These are phyloP conservation scores for Andrena cerasifolii DNA, from an alignment of 1,140 invertebrate genomes.

Conservation along the genomic window DNA sequence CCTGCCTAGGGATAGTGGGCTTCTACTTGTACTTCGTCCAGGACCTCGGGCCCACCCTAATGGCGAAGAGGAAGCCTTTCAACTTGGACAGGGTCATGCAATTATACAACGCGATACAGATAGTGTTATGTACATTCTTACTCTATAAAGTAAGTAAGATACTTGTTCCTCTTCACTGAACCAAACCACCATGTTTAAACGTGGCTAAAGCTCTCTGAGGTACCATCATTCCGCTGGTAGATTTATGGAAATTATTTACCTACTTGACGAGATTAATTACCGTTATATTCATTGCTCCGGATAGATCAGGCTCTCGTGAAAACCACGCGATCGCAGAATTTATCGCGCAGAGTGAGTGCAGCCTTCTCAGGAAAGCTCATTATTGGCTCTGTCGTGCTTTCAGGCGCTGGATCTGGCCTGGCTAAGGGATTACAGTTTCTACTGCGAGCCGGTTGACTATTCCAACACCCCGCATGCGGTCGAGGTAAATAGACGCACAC, in stretches of 20 bases:
- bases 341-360: no score
- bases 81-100: slow-evolving; percentile 88
- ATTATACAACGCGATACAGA: slow-evolving; percentile 89
- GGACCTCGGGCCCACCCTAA: slow-evolving; percentile 87
- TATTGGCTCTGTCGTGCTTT: not conserved
- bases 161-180: not conserved
- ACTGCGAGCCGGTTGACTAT: slow-evolving; percentile 89
- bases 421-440: slow-evolving; percentile 84
- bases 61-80: slow-evolving; percentile 84
- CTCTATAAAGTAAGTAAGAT: slow-evolving; percentile 83
- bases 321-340: no score
- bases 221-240: no score
- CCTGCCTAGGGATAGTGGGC: slow-evolving; percentile 83
- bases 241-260: no score
- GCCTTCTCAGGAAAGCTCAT: no score
- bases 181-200: no score
- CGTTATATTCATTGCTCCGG: no score
- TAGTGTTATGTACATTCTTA: slow-evolving; percentile 85
- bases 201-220: no score
- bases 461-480: slow-evolving; percentile 85
- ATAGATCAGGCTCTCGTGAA: no score
- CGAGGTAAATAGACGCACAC: slow-evolving; percentile 76
- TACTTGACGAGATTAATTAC: no score
- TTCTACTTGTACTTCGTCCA: slow-evolving; percentile 88
- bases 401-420: slow-evolving; percentile 80